Conservation (phyloP, 1,140 invertebrate species). For the Drosophila quadrilineata region DNA sequence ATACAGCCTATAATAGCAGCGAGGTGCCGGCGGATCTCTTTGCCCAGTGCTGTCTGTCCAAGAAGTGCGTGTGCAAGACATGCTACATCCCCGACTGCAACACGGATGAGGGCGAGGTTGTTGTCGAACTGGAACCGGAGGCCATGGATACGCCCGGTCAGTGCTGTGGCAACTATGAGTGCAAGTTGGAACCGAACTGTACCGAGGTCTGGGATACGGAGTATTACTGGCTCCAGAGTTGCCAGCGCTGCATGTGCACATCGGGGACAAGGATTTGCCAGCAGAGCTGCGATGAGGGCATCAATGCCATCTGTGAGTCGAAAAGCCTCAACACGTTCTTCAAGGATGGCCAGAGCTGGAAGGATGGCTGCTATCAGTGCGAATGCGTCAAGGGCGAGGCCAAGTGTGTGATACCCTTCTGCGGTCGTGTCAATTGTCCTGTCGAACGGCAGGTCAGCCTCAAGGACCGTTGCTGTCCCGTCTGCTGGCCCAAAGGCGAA, state of each 20-base stretch:
- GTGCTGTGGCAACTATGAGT: slow-evolving; percentile 68
- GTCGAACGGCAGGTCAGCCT: slow-evolving; percentile 59
- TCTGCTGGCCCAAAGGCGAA: slow-evolving; percentile 66
- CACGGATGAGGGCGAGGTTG: slow-evolving; percentile 38
- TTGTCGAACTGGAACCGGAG: slow-evolving; percentile 60
- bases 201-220: slow-evolving; percentile 54
- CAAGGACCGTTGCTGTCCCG: slow-evolving; percentile 66
- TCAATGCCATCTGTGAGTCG: slow-evolving; percentile 56
- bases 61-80: slow-evolving; percentile 70
- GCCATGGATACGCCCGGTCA: slow-evolving; percentile 59
- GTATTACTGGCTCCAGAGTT: slow-evolving; percentile 60
- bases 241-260: slow-evolving; percentile 61
- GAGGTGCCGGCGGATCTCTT: slow-evolving; percentile 46
- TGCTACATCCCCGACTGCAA: slow-evolving; percentile 68
- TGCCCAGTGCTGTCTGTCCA: slow-evolving; percentile 57
- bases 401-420: slow-evolving; percentile 64
- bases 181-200: slow-evolving; percentile 62
- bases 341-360: slow-evolving; percentile 65
- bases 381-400: slow-evolving; percentile 62
- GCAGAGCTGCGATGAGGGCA: slow-evolving; percentile 60
- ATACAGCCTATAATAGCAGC: slow-evolving; percentile 34
- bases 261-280: slow-evolving; percentile 59
- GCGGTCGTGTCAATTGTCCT: slow-evolving; percentile 60
- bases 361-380: slow-evolving; percentile 65
- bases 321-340: slow-evolving; percentile 60